Conservation (phyloP, 2,888 invertebrate genomes). For the Leucophenga maculata region DNA sequence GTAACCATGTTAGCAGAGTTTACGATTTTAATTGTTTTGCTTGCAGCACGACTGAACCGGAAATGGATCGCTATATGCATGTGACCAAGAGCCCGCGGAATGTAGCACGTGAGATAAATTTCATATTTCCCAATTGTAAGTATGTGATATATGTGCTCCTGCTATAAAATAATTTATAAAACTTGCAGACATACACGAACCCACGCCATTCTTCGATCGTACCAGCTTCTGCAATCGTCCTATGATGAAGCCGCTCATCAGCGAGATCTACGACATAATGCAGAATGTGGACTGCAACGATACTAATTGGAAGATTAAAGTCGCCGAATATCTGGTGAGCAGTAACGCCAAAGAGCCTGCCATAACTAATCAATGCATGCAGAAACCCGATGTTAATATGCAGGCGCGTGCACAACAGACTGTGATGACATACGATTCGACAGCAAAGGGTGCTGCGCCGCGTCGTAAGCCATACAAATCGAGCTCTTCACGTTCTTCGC, state of each 20-base stretch:
- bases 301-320: conserved; percentile 55
- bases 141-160: background rate
- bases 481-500: conserved; percentile 30
- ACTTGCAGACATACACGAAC: conserved; percentile 82
- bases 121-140: conserved; percentile 84
- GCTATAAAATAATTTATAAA: background rate
- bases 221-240: conserved; percentile 51
- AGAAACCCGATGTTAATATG: conserved; percentile 33
- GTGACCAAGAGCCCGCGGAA: conserved; percentile 80
- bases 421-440: conserved; percentile 37
- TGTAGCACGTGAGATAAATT: conserved; percentile 86
- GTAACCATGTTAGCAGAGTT: conserved; percentile 37
- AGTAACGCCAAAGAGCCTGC: conserved; percentile 53
- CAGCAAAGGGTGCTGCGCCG: conserved; percentile 33
- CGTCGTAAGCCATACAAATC: conserved; percentile 31
- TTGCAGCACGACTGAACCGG: conserved; percentile 78
- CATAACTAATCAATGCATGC: conserved; percentile 55
- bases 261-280: conserved; percentile 54
- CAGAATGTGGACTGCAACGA: conserved; percentile 48
- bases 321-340: conserved; percentile 54
- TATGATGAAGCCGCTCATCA: conserved; percentile 49
- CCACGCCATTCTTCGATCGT: conserved; percentile 73
- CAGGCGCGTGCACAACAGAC: conserved; percentile 58
- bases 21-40: no score
- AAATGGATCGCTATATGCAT: conserved; percentile 84